These are phyloP conservation scores for Cardinalis cardinalis DNA, from an alignment of 2,113 vertebrate species.

Conservation along the genomic window DNA sequence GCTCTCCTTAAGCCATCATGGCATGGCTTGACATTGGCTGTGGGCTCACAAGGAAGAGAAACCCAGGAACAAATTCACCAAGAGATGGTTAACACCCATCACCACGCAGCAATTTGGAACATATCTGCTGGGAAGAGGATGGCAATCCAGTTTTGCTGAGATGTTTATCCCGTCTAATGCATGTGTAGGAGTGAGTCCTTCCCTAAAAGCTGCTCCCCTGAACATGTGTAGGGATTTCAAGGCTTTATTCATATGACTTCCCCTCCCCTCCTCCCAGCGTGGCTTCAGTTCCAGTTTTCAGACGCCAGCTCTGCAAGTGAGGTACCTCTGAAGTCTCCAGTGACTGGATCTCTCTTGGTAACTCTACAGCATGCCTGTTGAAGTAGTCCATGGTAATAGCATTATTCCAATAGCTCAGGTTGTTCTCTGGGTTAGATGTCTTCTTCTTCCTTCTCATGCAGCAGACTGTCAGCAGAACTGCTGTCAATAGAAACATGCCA, in stretches of 20 bases:
- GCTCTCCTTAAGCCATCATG: background rate
- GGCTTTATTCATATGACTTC: background rate
- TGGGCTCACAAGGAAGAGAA: background rate
- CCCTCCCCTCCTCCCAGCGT: background rate
- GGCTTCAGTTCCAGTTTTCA: background rate
- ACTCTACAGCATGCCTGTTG: slow-evolving; percentile 92
- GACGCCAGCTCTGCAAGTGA: background rate
- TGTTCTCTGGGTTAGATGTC: slow-evolving; percentile 92
- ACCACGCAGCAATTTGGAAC: background rate
- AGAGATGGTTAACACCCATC: accelerated
- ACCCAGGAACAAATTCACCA: background rate
- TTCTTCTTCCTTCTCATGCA: slow-evolving; percentile 96
- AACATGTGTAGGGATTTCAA: background rate
- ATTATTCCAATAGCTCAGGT: slow-evolving; percentile 99
- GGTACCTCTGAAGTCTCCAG: slow-evolving; percentile 93
- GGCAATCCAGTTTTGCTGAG: background rate
- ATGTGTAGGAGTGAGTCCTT: background rate
- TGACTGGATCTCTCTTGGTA: slow-evolving; percentile 93
- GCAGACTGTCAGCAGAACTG: slow-evolving; percentile 93
- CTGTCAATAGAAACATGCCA: slow-evolving; percentile 66
- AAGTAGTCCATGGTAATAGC: slow-evolving; percentile 99
- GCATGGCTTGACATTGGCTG: background rate
- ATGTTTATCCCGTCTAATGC: background rate
- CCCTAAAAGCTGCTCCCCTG: background rate
- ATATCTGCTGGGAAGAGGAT: background rate